A percentile compares a stretch with the other conserved stretches of the same genome.
Evolutionary conservation across 2,113 vertebrate genomes (phyloP).

Genomic region (Tricholaema leucomelas): DNA sequence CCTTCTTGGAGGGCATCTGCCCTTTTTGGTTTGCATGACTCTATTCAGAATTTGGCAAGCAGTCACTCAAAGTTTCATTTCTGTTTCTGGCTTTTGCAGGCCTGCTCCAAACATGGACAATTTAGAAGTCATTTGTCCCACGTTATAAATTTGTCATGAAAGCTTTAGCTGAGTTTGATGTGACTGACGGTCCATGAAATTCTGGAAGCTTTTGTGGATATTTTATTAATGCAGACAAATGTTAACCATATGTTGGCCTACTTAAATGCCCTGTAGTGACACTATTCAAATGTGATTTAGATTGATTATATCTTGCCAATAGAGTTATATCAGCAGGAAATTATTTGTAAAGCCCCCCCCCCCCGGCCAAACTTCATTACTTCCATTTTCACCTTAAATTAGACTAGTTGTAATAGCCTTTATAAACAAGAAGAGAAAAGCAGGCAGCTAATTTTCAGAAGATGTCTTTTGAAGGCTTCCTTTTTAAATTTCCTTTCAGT

Average conservation of each 20-base stretch:
- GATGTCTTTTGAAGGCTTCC: background rate
- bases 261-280: background rate
- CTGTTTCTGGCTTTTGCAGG: background rate
- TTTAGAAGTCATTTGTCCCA: conserved; percentile 18
- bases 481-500: background rate
- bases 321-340: background rate
- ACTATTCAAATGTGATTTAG: conserved; percentile 5
- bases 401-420: background rate
- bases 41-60: background rate
- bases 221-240: conserved; percentile 46
- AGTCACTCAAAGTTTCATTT: background rate
- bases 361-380: background rate
- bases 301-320: conserved; percentile 12
- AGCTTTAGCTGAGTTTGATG: conserved; percentile 6
- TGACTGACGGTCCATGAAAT: background rate
- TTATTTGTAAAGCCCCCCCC: background rate
- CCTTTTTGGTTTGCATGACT: background rate
- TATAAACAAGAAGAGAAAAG: background rate
- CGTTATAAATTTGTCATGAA: conserved; percentile 4
- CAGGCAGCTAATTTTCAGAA: background rate
- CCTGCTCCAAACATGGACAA: background rate
- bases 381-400: background rate
- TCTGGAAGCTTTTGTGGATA: conserved; percentile 27
- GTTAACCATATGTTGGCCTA: conserved; percentile 38
- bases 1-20: background rate